A percentile compares a stretch with the other conserved stretches of the same genome.
phyloP scores from a whole-genome alignment of 2,888 invertebrate species.

The Archips crataeganus region DNA sequence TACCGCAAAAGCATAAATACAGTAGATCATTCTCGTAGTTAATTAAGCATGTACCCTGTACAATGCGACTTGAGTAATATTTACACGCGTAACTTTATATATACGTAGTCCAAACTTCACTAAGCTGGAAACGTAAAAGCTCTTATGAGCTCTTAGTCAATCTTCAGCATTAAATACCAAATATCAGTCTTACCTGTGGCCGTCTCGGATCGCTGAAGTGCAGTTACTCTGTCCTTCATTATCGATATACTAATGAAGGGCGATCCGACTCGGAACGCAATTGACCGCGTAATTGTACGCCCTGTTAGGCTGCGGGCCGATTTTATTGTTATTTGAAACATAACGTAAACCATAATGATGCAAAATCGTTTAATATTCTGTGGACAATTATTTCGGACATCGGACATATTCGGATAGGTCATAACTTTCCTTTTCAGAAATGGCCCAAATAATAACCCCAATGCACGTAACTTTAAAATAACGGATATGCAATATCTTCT shows the following conservation, averaged over 20 bases:
- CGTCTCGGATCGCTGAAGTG: conserved; percentile 12
- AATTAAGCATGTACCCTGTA: background rate
- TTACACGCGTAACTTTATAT: background rate
- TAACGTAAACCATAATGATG: conserved; percentile 8
- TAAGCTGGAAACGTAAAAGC: too few relatives aligned
- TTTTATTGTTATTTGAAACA: conserved; percentile 18
- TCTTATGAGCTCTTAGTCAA: background rate
- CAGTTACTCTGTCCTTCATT: conserved; percentile 20
- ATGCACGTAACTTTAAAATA: too few relatives aligned
- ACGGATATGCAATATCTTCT: too few relatives aligned
- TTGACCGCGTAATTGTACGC: conserved; percentile 19
- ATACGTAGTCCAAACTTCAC: too few relatives aligned
- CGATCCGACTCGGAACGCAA: conserved; percentile 12
- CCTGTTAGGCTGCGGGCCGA: conserved; percentile 8
- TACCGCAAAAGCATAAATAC: conserved; percentile 1
- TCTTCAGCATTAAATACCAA: background rate
- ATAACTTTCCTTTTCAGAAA: too few relatives aligned
- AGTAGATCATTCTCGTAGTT: background rate
- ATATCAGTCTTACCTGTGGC: conserved; percentile 11
- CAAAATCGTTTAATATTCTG: conserved; percentile 5
- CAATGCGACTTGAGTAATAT: background rate
- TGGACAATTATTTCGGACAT: conserved; percentile 1
- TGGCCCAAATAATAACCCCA: too few relatives aligned
- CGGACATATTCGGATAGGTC: too few relatives aligned
- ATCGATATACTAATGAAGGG: conserved; percentile 19